A percentile compares a stretch with the other conserved stretches of the same genome.
These are phyloP conservation scores for Lysiphlebus fabarum DNA, from an alignment of 1,140 invertebrate species.

Conservation along the genomic window DNA sequence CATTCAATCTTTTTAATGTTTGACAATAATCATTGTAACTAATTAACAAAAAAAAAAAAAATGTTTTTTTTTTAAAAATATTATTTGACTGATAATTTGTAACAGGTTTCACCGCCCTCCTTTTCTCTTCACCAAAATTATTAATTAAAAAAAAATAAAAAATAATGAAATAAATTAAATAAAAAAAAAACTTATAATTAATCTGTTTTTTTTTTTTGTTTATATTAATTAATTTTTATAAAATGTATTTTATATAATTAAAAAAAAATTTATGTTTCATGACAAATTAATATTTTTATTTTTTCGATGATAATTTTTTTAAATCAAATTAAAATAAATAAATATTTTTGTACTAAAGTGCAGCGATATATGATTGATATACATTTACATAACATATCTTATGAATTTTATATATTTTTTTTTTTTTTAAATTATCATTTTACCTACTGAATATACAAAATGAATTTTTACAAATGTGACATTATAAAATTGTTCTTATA, in stretches of 20 bases:
- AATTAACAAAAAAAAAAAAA: constrained; percentile 28
- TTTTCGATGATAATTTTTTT: neutral
- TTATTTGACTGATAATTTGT: constrained; percentile 21
- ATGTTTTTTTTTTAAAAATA: constrained; percentile 16
- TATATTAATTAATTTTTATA: too few species aligned
- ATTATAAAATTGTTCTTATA: constrained; percentile 33
- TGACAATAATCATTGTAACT: constrained; percentile 18
- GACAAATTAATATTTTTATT: neutral
- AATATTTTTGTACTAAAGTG: constrained; percentile 55
- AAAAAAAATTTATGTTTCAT: neutral
- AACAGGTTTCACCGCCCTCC: constrained; percentile 25
- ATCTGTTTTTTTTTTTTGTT: too few species aligned
- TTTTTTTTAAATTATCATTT: constrained; percentile 29
- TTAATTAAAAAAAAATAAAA: too few species aligned
- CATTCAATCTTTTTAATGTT: constrained; percentile 2
- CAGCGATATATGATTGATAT: constrained; percentile 48
- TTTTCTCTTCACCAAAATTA: neutral
- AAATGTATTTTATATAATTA: too few species aligned
- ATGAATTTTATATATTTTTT: constrained; percentile 15
- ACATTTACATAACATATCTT: constrained; percentile 19
- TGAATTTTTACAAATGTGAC: constrained; percentile 40
- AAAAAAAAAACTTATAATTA: too few species aligned
- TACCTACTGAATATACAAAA: constrained; percentile 49
- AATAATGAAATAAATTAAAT: too few species aligned
- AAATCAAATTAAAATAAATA: constrained; percentile 36